Base-by-base conservation (phyloP, 2,797 vertebrate genomes). In the Pelochelys cantorii region DNA sequence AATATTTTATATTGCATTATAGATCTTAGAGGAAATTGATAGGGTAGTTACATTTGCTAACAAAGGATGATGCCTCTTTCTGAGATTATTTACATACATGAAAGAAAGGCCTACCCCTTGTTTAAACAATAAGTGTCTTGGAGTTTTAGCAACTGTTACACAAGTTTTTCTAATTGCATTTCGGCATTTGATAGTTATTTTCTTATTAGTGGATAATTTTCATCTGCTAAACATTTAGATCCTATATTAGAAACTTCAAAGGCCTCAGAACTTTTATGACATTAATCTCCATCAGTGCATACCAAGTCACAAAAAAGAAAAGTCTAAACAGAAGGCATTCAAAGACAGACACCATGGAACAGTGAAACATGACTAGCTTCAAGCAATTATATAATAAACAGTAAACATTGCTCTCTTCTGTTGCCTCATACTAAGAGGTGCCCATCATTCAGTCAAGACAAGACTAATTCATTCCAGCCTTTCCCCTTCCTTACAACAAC, bases 181-280 rank as follows among this genome's bases (percentile, higher is more conserved):
- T 92, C 77, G 95, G 74, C 74, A 96, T 96, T 97, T 97, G 90
- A 92, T 96, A 93, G 90, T 91, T 92, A 90, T 93, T 96, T 96
- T 88, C 87, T 88, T 93, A 94, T 96, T 96, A 95, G 81, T 84
- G 93, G 96, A 93, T 96, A 91, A 83, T 89, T 96, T 97, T 96
- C 93, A 95, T 96, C 96, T 98, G 95, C 85, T 93, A 54, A 95
- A 78, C 86, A 93, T 92, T 95, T 94, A 91, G 83, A 90, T 96
- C 94, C 79, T 93, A 87, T 85, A 89, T 85, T 94, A 96, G 89
- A 95, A 88, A 97, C 91, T 96, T 97, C 94, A 97, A 96, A 97
- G 86, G 75, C 78, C 79, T 78, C 79, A 92, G 88, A 93, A 87
- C 81, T 97, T 95, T 96, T 92, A 97, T 94, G 93, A 87, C 91